Conservation (phyloP, 2,797 vertebrate species). For the Paguma larvata region DNA sequence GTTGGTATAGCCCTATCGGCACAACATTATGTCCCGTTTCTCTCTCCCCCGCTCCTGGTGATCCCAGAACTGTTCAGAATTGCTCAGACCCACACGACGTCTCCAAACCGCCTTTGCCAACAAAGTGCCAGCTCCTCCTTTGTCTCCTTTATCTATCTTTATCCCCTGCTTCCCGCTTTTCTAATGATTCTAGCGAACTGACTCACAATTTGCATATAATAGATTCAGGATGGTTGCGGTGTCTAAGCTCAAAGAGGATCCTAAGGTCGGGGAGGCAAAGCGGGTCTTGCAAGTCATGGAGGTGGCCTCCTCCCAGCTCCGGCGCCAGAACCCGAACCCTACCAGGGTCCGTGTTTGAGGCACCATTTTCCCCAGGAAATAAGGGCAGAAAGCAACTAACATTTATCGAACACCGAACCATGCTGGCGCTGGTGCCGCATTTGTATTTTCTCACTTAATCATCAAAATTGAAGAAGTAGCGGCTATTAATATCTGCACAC, state of each 20-base stretch:
- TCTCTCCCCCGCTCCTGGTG: not conserved
- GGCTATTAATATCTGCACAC: not conserved
- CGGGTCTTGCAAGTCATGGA: not conserved
- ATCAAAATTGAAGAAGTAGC: not conserved
- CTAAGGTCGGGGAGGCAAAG: not conserved
- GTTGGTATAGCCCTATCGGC: no score
- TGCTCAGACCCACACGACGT: not conserved
- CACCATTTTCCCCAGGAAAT: not conserved
- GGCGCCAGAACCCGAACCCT: not conserved
- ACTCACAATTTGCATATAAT: not conserved
- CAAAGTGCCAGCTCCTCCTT: not conserved
- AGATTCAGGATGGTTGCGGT: not conserved
- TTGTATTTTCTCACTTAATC: constrained; percentile 23
- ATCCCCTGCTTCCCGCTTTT: not conserved
- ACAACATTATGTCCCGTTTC: not conserved
- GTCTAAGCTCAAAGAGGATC: not conserved
- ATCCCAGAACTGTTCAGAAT: not conserved
- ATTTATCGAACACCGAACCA: not conserved
- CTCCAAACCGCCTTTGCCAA: not conserved
- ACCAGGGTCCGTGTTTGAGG: not conserved
- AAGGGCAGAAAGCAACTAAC: not conserved
- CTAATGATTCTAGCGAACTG: not conserved
- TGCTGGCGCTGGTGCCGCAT: not conserved
- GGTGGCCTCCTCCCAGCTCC: not conserved
- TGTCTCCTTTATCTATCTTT: not conserved